phyloP scores from a whole-genome alignment of 30 jellyfish, hydroid and myxozoan species.

The Hydra vulgaris region DNA sequence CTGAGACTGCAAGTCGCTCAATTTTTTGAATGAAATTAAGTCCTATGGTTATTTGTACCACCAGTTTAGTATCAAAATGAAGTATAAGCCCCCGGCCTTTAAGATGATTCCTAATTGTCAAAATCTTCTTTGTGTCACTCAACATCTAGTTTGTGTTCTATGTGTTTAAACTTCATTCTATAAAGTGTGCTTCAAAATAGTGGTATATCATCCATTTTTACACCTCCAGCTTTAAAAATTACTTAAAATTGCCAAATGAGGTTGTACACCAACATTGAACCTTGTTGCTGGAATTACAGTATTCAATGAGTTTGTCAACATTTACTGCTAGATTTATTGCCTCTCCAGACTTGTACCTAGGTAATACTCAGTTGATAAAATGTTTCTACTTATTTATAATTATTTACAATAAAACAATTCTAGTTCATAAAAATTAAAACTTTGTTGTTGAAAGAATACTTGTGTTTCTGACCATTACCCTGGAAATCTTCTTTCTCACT shows the following conservation, averaged over 20 bases:
- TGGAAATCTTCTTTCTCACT: neutral
- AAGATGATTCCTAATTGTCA: neutral
- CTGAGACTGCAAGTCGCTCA: neutral
- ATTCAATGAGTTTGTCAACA: neutral
- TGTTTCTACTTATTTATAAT: neutral
- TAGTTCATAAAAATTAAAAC: neutral
- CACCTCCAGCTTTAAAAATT: neutral
- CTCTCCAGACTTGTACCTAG: neutral
- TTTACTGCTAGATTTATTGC: neutral
- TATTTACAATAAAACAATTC: neutral
- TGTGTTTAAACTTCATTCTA: neutral
- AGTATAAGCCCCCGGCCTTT: neutral
- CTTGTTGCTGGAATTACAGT: neutral
- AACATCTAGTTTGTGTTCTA: neutral
- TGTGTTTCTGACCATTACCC: neutral
- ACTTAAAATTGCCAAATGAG: neutral
- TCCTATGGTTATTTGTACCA: neutral
- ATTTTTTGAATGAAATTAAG: neutral
- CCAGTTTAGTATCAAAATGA: neutral
- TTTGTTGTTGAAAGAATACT: neutral
- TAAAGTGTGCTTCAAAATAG: neutral
- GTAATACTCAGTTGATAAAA: neutral
- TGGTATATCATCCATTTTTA: neutral
- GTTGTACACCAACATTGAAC: neutral
- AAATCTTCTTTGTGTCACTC: neutral